Evolutionary conservation across 2,113 vertebrate species (phyloP).

Genomic region (Perca fluviatilis): DNA sequence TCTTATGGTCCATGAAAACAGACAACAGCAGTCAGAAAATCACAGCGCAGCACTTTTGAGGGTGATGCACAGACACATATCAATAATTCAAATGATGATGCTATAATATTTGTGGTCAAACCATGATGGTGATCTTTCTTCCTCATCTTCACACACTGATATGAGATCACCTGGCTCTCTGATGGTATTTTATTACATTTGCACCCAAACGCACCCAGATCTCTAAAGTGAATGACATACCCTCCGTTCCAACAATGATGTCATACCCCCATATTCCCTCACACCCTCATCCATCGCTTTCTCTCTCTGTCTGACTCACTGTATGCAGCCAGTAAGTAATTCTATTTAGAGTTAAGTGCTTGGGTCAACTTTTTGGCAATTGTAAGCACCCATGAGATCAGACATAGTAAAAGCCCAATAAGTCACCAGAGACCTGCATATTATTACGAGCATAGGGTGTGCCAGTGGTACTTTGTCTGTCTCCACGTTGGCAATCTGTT

Average conservation of each 20-base stretch:
- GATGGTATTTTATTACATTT: slow-evolving; percentile 70
- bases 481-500: not conserved
- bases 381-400: slow-evolving; percentile 79
- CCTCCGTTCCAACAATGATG: slow-evolving; percentile 69
- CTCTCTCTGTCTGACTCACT: slow-evolving; percentile 67
- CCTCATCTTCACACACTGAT: slow-evolving; percentile 14
- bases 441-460: slow-evolving; percentile 60
- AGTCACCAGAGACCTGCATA: slow-evolving; percentile 61
- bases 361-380: slow-evolving; percentile 76
- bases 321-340: slow-evolving; percentile 74
- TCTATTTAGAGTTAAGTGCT: slow-evolving; percentile 81
- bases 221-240: slow-evolving; percentile 64
- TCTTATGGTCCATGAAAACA: slow-evolving; percentile 7
- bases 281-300: slow-evolving; percentile 68
- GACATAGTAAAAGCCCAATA: slow-evolving; percentile 65
- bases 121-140: slow-evolving; percentile 37
- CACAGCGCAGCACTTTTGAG: slow-evolving; percentile 42
- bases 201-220: slow-evolving; percentile 42
- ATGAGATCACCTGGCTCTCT: slow-evolving; percentile 69
- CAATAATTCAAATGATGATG: slow-evolving; percentile 64
- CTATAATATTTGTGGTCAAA: slow-evolving; percentile 42
- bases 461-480: slow-evolving; percentile 35
- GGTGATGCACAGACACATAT: slow-evolving; percentile 43
- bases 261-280: slow-evolving; percentile 73
- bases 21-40: slow-evolving; percentile 20